Evolutionary conservation across 92 coral and sea anemone genomes (phyloP), one percentile per base, ranked within the genome.

Genomic region (Montipora capitata): DNA sequence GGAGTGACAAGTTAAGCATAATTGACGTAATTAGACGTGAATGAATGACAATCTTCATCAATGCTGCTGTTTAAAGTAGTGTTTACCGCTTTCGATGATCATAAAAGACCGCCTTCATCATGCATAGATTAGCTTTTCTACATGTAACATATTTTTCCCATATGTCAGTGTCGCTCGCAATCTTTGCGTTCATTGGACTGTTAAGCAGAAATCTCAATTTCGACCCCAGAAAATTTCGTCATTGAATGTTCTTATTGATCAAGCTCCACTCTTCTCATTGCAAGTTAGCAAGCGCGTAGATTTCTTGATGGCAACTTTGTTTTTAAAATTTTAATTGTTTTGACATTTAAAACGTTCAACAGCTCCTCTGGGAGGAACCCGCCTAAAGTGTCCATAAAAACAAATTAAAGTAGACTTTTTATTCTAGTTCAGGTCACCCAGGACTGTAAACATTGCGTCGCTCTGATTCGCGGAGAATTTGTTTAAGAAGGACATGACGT

Each of bases 1-100:
- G 59, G 62, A 57, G 14, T 72, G 57, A 17, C n/a, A 82, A 82
- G 56, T 71, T 71, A 71, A 54, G 80, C 58, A 42, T 35, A 11
- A 68, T 63, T 81, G 85, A 54, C 85, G 49, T 40, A 69, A 83
- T 73, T 71, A 61, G 79, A 67, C 70, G 40, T 42, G 58, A 43
- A 72, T 59, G 72, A 83, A 58, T 83, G 87, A 83, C 87, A 83
- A 58, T 45, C 41, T 13, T 12, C 63, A 63, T 72, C 79, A 83
- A 72, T 72, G 79, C 70, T 40, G 40, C 86, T 71, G 65, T 81
- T 51, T 69, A 69, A 69, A 67, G 67, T 75, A 81, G 67, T 81
- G 85, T 68, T 81, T 81, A 14, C 61, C 48, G 85, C 85, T 61
- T 83, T 83, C 43, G 16, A 72, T 72, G 79, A 62, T 38, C 56